Evolutionary conservation across 2,797 vertebrate species (phyloP), one percentile per base, ranked within the genome.

Genomic region (Siniperca obscura): DNA sequence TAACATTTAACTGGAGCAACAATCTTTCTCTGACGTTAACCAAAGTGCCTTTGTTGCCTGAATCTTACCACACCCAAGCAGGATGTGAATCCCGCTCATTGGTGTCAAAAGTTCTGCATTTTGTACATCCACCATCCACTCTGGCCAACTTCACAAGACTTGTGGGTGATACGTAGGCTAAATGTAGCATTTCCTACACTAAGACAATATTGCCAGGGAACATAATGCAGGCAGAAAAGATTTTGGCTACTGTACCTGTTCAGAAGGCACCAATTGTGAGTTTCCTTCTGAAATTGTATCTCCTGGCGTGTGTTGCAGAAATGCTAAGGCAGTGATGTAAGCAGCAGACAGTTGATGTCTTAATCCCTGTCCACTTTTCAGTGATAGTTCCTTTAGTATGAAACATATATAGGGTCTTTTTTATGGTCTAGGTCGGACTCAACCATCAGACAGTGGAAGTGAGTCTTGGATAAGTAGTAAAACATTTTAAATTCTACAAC

Each of bases 91-190:
- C 30, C 48, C 4, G 7, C 46, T 48, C 46, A 48, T 7, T 19
- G 17, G 46, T 17, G 56, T 59, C 27, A 19, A 34, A 59, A 59
- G 27, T 22, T 38, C 34, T 64, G 22, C 14, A 13, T 27, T 65
- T 46, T 65, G n/a, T 65, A 9, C 3, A 64, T 3, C 6, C 38
- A 64, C 61, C 40, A 44, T 46, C n/a, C 62, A 19, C n/a, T 66
- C 42, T 30, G 25, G 42, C 14, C 44, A 21, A 46, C n/a, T 66
- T 66, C 64, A 48, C 64, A 27, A 0, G 9, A 42, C 7, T 44
- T 1, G 0, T 2, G 0, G 40, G 14, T 7, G 2, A 38, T 8
- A 34, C 16, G 1, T n/a, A 46, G 11, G 14, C 44, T 12, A 27
- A 19, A 36, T 3, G 17, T 48, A 67, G 17, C 17, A 13, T 52